Conservation (phyloP, 2,113 vertebrate species). For the Equus quagga region DNA sequence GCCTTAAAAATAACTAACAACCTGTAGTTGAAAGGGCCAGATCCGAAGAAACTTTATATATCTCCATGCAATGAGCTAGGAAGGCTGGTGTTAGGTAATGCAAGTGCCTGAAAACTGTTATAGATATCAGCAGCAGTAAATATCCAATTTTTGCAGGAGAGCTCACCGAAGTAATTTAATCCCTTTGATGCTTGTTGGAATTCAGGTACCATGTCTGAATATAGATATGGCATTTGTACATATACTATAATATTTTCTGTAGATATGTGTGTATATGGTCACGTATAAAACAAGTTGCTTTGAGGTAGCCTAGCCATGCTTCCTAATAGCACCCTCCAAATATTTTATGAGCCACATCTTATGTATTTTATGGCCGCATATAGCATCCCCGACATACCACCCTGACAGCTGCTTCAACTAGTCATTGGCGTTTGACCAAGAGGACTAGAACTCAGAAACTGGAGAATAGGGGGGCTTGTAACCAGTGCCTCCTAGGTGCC, state of each 20-base stretch:
- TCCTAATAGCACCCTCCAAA: background rate
- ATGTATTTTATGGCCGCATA: background rate
- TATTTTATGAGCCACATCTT: constrained; percentile 18
- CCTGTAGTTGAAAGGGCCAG: background rate
- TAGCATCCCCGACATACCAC: background rate
- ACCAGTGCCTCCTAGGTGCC: background rate
- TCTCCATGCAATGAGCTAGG: background rate
- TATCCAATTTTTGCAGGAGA: constrained; percentile 10
- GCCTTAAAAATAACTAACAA: constrained; percentile 37
- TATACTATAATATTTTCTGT: background rate
- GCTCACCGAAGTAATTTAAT: constrained; percentile 20
- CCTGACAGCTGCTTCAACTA: background rate
- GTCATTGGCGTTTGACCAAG: background rate
- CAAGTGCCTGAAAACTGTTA: background rate
- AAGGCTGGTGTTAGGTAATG: background rate
- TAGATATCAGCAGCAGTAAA: constrained; percentile 1
- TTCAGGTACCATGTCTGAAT: constrained; percentile 20
- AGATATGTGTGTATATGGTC: background rate
- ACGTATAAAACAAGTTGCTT: constrained; percentile 7
- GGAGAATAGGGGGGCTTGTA: background rate
- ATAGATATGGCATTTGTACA: constrained; percentile 9
- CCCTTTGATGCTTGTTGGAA: constrained; percentile 21
- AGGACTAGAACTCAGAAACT: background rate
- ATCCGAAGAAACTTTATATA: background rate
- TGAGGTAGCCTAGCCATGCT: background rate